Base-by-base conservation (phyloP, 2,888 invertebrate genomes). In the Phragmatobia fuliginosa region DNA sequence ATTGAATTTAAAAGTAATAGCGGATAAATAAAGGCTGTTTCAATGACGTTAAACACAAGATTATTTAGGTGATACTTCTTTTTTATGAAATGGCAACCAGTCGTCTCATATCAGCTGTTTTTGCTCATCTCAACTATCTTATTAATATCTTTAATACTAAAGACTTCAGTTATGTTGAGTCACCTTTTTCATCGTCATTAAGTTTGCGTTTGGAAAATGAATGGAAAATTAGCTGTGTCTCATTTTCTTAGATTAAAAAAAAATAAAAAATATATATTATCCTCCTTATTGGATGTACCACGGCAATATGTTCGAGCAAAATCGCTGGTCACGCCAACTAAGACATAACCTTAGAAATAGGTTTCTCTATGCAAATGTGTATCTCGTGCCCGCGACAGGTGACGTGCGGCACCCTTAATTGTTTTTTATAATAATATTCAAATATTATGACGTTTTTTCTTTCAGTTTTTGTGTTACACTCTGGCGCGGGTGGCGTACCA, bases 341-440 rank as follows among this genome's bases (percentile, higher is more conserved):
- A 81, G 79, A 76, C 83, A 78, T 82, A 81, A 79, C 86, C 86
- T 90, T 89, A 88, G 80, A 87, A 90, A 90, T 89, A 85, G 85
- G 90, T 92, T 89, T 91, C 90, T 92, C 91, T 94, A 95, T 95
- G 94, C 93, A 93, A 94, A 95, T 95, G 93, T 75, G 87, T 91
- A 90, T 92, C 93, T 92, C 93, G 93, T 93, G 93, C 92, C 88
- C 85, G 88, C 93, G 93, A 95, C 95, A 94, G 94, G 94, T 94
- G 95, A 94, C 88, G 90, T 82, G 92, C 92, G 94, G 93, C 92
- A 90, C 91, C 91, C 93, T 92, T 94, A 94, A 94, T 94, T 95
- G 92, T 95, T 95, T 94, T 93, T 94, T 94, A 90, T 94, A 89
- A 90, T 90, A 92, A 94, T 94, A 95, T 94, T 95, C 93, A 95